Conservation (phyloP, 2,113 vertebrate genomes). For the Pontoporia blainvillei region DNA sequence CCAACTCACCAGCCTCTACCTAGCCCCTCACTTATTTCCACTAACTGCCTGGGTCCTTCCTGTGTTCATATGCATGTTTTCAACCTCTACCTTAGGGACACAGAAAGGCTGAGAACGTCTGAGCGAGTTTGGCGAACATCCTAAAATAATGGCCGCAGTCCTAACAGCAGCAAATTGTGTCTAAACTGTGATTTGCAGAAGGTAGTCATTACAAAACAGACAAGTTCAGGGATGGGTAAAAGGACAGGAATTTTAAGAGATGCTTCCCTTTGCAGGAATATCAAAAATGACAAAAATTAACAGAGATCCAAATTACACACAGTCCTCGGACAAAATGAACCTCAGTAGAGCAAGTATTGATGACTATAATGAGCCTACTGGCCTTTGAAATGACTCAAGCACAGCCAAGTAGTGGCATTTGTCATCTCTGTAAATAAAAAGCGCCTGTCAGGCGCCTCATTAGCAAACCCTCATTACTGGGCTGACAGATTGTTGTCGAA, state of each 20-base stretch:
- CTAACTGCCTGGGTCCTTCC: neutral
- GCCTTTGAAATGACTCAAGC: constrained; percentile 43
- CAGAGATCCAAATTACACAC: neutral
- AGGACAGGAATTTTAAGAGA: neutral
- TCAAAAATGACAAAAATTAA: neutral
- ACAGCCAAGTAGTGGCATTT: constrained; percentile 32
- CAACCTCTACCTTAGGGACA: neutral
- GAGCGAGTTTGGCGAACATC: neutral
- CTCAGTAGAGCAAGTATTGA: neutral
- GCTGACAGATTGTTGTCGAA: constrained; percentile 45
- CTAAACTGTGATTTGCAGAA: neutral
- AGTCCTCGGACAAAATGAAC: constrained; percentile 1
- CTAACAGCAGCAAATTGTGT: neutral
- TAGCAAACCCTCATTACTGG: constrained; percentile 44
- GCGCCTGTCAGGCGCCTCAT: constrained; percentile 21
- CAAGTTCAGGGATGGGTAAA: neutral
- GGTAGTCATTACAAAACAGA: neutral
- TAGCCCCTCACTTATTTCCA: neutral
- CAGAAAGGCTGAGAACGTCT: neutral
- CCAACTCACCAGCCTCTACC: neutral
- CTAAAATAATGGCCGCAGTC: neutral
- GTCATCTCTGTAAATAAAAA: constrained; percentile 61
- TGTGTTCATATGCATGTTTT: neutral
- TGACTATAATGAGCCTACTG: constrained; percentile 15
- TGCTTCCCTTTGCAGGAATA: neutral